Percentiles rank a stretch among this genome's conserved stretches.
These are phyloP conservation scores for Sciurus carolinensis DNA, from an alignment of 2,797 vertebrate genomes.

Conservation along the genomic window DNA sequence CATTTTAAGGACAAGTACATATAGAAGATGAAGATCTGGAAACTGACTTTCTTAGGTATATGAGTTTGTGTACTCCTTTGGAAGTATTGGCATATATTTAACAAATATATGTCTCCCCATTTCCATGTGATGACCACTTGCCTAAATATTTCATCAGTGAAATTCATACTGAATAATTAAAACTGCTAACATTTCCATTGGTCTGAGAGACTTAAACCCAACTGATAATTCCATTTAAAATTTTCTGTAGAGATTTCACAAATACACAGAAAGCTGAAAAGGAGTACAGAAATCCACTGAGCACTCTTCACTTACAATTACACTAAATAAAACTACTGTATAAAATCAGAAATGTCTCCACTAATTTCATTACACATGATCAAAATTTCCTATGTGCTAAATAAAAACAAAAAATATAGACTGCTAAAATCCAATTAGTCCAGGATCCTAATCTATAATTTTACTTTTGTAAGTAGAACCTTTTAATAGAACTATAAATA, in stretches of 20 bases:
- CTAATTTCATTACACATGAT: conserved; percentile 11
- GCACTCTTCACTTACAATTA: background rate
- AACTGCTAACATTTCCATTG: background rate
- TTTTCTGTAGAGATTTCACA: background rate
- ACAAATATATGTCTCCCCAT: background rate
- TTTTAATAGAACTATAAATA: conserved; percentile 41
- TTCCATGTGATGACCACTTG: background rate
- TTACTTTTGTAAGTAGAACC: conserved; percentile 37
- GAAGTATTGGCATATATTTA: conserved; percentile 16
- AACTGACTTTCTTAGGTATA: background rate
- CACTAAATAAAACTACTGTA: background rate
- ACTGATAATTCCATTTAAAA: background rate
- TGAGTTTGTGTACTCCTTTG: background rate
- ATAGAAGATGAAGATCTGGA: background rate
- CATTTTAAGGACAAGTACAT: background rate
- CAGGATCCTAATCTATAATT: background rate
- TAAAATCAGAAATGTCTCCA: conserved; percentile 58
- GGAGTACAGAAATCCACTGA: background rate
- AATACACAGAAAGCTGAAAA: background rate
- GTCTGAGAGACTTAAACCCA: background rate
- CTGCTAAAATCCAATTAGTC: conserved; percentile 26
- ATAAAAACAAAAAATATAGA: conserved; percentile 51
- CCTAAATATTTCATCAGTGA: conserved; percentile 14
- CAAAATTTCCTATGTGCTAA: conserved; percentile 43
- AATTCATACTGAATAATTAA: conserved; percentile 53